Evolutionary conservation across 2,113 vertebrate species (phyloP).

Genomic region (Thymallus thymallus): DNA sequence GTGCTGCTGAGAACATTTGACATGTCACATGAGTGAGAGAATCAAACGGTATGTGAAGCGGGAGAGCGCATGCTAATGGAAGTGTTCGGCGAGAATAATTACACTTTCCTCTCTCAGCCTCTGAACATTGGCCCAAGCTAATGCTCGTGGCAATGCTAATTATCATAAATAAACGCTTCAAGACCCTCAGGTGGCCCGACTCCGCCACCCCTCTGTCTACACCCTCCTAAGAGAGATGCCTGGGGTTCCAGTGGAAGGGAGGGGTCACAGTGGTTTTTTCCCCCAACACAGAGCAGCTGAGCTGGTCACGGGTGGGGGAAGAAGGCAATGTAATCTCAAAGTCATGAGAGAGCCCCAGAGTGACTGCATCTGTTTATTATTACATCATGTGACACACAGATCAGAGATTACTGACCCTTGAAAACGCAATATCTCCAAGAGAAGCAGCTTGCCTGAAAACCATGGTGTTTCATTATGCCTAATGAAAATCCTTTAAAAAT

Average conservation of each 20-base stretch:
- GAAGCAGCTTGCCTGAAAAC: background rate
- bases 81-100: conserved; percentile 5
- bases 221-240: too few species aligned
- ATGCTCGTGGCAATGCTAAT: conserved; percentile 37
- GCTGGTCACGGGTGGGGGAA: background rate
- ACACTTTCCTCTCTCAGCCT: conserved; percentile 25
- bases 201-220: too few species aligned
- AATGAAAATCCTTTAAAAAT: background rate
- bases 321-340: background rate
- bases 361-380: background rate
- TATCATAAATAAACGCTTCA: conserved; percentile 32
- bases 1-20: too few species aligned
- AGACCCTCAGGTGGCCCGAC: too few species aligned
- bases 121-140: conserved; percentile 12
- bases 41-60: too few species aligned
- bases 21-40: too few species aligned
- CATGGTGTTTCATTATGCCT: background rate
- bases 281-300: background rate
- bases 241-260: background rate
- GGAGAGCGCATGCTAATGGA: too few species aligned
- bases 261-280: background rate
- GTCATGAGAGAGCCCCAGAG: background rate
- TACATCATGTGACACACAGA: too few species aligned
- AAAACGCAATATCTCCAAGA: background rate
- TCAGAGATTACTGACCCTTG: background rate